Evolutionary conservation across 2,888 invertebrate genomes (phyloP), one percentile per base, ranked within the genome.

Genomic region (Rhagium mordax): DNA sequence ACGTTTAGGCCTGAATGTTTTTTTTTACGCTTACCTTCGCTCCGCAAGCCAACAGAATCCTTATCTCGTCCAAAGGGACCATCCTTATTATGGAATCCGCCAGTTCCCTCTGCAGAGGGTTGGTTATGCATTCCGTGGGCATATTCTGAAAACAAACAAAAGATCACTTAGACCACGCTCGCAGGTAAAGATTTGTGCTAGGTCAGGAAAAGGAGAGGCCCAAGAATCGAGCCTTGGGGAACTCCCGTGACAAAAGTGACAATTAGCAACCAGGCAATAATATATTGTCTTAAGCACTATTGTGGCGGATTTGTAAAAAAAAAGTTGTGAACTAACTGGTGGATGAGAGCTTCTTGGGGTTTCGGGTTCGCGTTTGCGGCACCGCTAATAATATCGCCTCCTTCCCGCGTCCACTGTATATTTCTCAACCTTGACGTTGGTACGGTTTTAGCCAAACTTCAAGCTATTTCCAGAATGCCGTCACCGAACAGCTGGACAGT

Each of bases 71-170:
- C 72, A 97, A 88, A 0, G 96, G 93, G 55, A 95, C 94, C 92
- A 95, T 94, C 67, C 95, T 91, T 78, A 96, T 95, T 87, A 98
- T 96, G 84, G 95, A 94, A 89, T 98, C 97, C 0, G 96, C 96
- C 79, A 97, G 89, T 87, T 96, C 94, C 79, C 96, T 90, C 89
- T 96, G 96, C 77, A 96, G 89, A 49, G 94, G 93, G 87, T 94
- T 94, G 77, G 90, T 90, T 78, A 92, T 91, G 87, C 93, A 92
- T 85, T 94, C 94, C n/a, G 93, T 91, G 71, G 94, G 94, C 94
- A 94, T 94, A 84, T 82, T 85, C 80, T 81, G 77, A 71, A 78
- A 75, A 70, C 66, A 61, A 69, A 76, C 15, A 67, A 24, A 51
- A 59, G 10, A 6, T 64, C 53, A 27, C 16, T 57, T 68, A n/a